Base-by-base conservation (phyloP, 2,113 vertebrate genomes). In the Pelmatolapia mariae region DNA sequence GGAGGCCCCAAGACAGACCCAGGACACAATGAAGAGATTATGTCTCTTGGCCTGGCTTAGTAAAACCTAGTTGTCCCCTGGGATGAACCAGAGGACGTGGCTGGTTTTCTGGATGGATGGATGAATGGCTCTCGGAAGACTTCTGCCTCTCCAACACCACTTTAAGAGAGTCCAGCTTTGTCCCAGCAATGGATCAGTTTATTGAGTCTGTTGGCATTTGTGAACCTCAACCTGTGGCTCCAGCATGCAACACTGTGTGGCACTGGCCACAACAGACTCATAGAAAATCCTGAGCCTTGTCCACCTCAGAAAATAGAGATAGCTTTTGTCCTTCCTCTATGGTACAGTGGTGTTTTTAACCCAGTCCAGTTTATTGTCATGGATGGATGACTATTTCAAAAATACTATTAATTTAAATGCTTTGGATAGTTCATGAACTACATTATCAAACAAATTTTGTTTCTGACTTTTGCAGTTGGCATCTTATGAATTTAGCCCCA, bases 311-410 rank as follows among this genome's bases (percentile, higher is more conserved):
- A 66, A 36, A 66, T 66, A 66, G 31, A 66, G 3, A 36, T 36
- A 11, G 15, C 8, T 0, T 61, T 3, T 0, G 26, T 2, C 15
- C 0, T 61, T 61, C 1, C 57, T 31, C 26, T 61, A 31, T 26
- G 8, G 57, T 31, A 16, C 57, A 33, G 9, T 33, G 5, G 16
- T 61, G 16, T 33, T 33, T 33, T 61, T 33, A 33, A 33, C 5
- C 16, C 29, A 10, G 29, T 33, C 57, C 57, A 61, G 1, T 61
- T 18, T 31, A 59, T 59, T 59, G 15, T 61, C 57, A 33, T 33
- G 31, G 31, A 66, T 68, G 19, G 7, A 68, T 40, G 63, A 40
- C 2, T 66, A 66, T 66, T 66, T 66, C 2, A 36, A 68, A 40
- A 38, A 22, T 43, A 71, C 11, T 47, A 47, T 11, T 80, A 45